Conservation (phyloP, 1,140 invertebrate species). For the Bicyclus anynana region DNA sequence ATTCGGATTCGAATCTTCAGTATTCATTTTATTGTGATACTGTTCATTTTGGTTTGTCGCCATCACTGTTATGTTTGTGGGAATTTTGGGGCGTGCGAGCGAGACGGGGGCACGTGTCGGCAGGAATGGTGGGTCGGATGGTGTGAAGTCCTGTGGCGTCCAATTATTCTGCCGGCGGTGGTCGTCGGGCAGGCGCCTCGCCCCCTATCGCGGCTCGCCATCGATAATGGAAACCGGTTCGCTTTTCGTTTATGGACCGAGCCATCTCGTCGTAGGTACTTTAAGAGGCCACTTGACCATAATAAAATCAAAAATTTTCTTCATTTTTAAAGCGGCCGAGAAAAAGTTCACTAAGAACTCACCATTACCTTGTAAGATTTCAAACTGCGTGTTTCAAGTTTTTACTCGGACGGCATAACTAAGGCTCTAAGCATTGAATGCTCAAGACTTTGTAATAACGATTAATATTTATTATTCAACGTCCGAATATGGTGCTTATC, state of each 20-base stretch:
- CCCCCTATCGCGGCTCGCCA: slow-evolving; percentile 66
- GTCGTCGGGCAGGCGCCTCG: slow-evolving; percentile 59
- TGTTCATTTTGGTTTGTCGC: slow-evolving; percentile 14
- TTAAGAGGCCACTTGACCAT: slow-evolving; percentile 13
- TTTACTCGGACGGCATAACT: no score
- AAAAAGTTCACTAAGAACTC: slow-evolving; percentile 1
- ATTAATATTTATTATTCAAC: slow-evolving; percentile 32
- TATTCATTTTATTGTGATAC: slow-evolving; percentile 45
- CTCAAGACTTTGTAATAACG: slow-evolving; percentile 15
- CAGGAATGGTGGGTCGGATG: slow-evolving; percentile 41
- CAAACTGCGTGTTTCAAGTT: slow-evolving; percentile 10
- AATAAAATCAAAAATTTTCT: slow-evolving; percentile 16
- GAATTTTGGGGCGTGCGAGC: slow-evolving; percentile 12
- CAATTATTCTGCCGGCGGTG: slow-evolving; percentile 69
- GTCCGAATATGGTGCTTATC: slow-evolving; percentile 24
- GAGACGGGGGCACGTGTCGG: slow-evolving; percentile 28
- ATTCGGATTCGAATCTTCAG: slow-evolving; percentile 43
- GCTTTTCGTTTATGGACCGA: slow-evolving; percentile 59
- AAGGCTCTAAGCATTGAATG: slow-evolving; percentile 16
- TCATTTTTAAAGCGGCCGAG: slow-evolving; percentile 7
- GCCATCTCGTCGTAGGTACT: slow-evolving; percentile 41
- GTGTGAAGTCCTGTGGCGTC: slow-evolving; percentile 72
- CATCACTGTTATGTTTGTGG: slow-evolving; percentile 22
- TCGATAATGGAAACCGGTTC: slow-evolving; percentile 66
- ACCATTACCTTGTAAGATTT: background rate